A percentile compares a stretch with the other conserved stretches of the same genome.
Conservation (phyloP, 1,140 invertebrate species). For the Leucophenga varia region DNA sequence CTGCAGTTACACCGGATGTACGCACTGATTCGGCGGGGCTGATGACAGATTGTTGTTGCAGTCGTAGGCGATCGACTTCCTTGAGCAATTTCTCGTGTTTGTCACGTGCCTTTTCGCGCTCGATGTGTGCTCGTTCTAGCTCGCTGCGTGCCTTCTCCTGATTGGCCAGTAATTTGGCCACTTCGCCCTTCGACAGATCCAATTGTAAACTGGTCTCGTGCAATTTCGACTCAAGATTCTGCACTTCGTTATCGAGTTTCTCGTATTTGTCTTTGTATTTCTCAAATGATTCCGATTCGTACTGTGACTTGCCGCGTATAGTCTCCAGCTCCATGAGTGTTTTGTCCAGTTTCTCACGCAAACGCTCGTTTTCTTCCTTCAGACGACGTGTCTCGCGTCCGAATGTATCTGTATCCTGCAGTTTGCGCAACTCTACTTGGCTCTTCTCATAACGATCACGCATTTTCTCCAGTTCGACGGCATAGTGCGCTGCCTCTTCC, state of each 20-base stretch:
- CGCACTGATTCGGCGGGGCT: slow-evolving; percentile 51
- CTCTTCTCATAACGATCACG: slow-evolving; percentile 87
- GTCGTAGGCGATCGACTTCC: slow-evolving; percentile 55
- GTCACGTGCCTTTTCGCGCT: slow-evolving; percentile 82
- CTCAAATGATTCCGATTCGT: slow-evolving; percentile 83
- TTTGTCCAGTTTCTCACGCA: slow-evolving; percentile 82
- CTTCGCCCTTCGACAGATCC: slow-evolving; percentile 75
- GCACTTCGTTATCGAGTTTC: slow-evolving; percentile 71
- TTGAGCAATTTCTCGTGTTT: slow-evolving; percentile 76
- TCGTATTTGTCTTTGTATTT: slow-evolving; percentile 76
- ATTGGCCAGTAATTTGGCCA: slow-evolving; percentile 67
- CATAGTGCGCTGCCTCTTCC: slow-evolving; percentile 82
- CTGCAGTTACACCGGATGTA: slow-evolving; percentile 36
- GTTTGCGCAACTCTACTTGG: slow-evolving; percentile 77
- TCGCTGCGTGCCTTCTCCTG: slow-evolving; percentile 78
- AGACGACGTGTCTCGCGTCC: slow-evolving; percentile 71
- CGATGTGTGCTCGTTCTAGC: slow-evolving; percentile 77
- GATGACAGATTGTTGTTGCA: slow-evolving; percentile 51
- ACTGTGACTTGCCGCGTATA: slow-evolving; percentile 82
- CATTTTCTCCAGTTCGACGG: slow-evolving; percentile 86
- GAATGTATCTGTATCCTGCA: slow-evolving; percentile 71
- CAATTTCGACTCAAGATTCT: slow-evolving; percentile 73
- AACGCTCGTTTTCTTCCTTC: slow-evolving; percentile 79
- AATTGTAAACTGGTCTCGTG: slow-evolving; percentile 79
- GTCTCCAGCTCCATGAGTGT: slow-evolving; percentile 75